phyloP scores from a whole-genome alignment of 2,797 vertebrate species.

The Limnodromus scolopaceus region DNA sequence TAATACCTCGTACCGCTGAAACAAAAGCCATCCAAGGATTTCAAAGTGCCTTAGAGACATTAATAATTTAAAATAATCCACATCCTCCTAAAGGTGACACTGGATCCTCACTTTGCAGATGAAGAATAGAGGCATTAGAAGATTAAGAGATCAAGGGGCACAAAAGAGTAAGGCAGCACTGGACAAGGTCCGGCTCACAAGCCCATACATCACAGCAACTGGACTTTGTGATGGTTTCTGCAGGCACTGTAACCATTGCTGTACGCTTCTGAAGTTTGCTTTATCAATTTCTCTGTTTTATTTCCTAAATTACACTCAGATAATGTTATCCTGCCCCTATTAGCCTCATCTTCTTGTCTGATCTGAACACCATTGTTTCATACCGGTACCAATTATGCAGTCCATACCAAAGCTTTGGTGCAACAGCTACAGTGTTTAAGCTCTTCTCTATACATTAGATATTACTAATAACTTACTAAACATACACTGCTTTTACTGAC shows the following conservation, averaged over 20 bases:
- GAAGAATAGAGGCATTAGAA: slow-evolving; percentile 1
- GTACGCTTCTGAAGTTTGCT: not conserved
- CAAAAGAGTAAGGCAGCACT: not conserved
- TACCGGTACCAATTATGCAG: not conserved
- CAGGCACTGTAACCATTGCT: not conserved
- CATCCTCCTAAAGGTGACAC: not conserved
- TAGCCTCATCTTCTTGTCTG: not conserved
- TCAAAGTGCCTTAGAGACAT: slow-evolving; percentile 28
- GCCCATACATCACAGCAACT: not conserved
- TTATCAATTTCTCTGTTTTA: not conserved
- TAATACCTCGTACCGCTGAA: not conserved
- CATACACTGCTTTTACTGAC: not conserved
- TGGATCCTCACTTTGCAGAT: not conserved
- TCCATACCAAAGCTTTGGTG: not conserved
- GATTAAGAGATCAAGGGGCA: not conserved
- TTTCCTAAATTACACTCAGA: not conserved
- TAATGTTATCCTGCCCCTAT: not conserved
- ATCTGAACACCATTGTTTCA: not conserved
- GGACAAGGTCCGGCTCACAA: not conserved
- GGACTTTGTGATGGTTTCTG: not conserved
- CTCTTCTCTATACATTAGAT: not conserved
- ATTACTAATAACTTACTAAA: not conserved
- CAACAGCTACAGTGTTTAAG: not conserved
- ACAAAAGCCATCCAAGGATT: not conserved
- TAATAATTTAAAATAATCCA: slow-evolving; percentile 13